These are phyloP conservation scores for Andrena chrysosceles DNA, from an alignment of 2,888 invertebrate species.

Conservation along the genomic window DNA sequence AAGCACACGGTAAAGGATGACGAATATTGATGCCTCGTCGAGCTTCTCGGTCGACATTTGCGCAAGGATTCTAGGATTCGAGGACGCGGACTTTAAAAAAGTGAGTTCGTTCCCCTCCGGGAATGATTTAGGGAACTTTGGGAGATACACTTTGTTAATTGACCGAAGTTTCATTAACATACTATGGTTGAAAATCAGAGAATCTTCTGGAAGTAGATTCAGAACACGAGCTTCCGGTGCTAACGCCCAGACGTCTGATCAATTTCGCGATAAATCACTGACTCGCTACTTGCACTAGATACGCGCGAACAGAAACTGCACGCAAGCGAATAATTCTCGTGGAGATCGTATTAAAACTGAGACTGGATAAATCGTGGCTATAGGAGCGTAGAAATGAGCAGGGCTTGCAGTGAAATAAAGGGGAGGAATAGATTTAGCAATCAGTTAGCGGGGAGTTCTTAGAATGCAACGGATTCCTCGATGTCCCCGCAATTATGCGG, in stretches of 20 bases:
- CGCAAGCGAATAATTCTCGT: neutral
- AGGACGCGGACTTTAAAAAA: neutral
- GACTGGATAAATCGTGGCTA: neutral
- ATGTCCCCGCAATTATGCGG: conserved; percentile 46
- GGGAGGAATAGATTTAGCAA: conserved; percentile 1
- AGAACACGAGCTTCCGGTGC: neutral
- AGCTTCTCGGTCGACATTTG: conserved; percentile 9
- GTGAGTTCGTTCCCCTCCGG: neutral
- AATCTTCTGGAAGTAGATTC: neutral
- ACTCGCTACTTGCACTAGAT: neutral
- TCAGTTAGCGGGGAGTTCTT: conserved; percentile 13
- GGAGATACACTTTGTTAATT: too few species aligned
- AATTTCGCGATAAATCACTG: neutral
- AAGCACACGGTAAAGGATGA: conserved; percentile 37
- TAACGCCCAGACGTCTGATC: neutral
- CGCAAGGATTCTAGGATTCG: conserved; percentile 31
- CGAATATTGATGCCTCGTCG: conserved; percentile 47
- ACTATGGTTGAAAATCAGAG: neutral
- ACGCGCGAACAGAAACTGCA: neutral
- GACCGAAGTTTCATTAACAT: too few species aligned
- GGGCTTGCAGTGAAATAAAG: neutral
- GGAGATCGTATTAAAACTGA: neutral
- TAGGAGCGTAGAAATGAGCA: neutral
- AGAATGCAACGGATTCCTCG: conserved; percentile 23
- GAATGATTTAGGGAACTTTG: neutral